Percentiles rank a stretch among this genome's conserved stretches.
phyloP scores from a whole-genome alignment of 1,140 invertebrate species.

The Oreohelix idahoensis region DNA sequence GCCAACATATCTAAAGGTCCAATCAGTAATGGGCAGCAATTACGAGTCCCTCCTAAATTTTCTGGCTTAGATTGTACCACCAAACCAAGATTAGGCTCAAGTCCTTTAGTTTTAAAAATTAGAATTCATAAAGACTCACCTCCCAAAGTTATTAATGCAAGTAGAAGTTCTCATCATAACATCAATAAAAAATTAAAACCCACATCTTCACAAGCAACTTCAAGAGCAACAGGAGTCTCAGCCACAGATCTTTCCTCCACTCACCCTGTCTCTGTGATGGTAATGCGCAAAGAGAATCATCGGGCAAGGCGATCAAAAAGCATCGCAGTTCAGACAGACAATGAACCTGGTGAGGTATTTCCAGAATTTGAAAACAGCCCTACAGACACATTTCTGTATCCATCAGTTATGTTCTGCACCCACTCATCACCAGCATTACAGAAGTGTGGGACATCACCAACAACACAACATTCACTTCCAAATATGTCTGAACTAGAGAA shows the following conservation, averaged over 20 bases:
- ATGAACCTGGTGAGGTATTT: constrained; percentile 17
- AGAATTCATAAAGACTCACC: not conserved
- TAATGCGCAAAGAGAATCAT: constrained; percentile 26
- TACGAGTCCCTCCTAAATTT: not conserved
- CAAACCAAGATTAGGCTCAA: not conserved
- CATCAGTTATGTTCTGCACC: not conserved
- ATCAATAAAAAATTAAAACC: not conserved
- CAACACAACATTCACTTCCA: not conserved
- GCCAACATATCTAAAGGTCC: not conserved
- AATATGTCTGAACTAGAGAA: constrained; percentile 28
- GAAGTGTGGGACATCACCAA: not conserved
- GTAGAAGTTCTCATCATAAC: not conserved
- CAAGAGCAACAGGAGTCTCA: not conserved
- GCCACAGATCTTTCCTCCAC: not conserved
- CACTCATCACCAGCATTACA: not conserved
- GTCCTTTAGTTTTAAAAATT: not conserved
- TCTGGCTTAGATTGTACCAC: not conserved
- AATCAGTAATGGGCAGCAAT: not conserved
- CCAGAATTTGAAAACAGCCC: constrained; percentile 32
- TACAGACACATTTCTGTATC: constrained; percentile 24
- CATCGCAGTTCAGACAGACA: constrained; percentile 37
- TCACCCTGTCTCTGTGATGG: constrained; percentile 31
- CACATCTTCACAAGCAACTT: not conserved
- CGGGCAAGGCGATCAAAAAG: constrained; percentile 21
- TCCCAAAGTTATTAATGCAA: not conserved